Base-by-base conservation (phyloP, 2,797 vertebrate species). In the Octomys mimax region DNA sequence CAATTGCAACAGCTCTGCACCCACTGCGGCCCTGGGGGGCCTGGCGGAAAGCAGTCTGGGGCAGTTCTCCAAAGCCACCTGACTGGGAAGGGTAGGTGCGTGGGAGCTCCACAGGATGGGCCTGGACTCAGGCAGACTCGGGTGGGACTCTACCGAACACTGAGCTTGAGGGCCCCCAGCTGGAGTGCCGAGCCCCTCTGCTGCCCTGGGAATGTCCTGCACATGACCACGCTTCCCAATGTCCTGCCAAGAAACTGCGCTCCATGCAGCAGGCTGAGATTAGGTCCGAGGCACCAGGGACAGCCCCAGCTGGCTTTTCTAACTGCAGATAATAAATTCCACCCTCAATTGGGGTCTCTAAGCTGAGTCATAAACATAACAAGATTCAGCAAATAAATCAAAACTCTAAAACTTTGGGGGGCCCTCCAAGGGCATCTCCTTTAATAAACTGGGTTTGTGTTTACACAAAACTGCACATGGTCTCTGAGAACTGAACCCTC, bases 31-130 rank as follows among this genome's bases (percentile, higher is more conserved):
- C 80, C 2, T 54, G 0, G 75, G 89, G 52, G 61, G 82, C 6
- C 1, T 36, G 33, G 0, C 0, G 77, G 81, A 93, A 0, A 0
- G 70, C 31, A 28, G 12, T 24, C 77, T 2, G 62, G 61, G 42
- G 70, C 61, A 59, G 70, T 33, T 94, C 83, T 86, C 86, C 22
- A 70, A 94, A 98, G 89, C 24, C 42, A 96, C 86, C 91, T 92
- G 78, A 82, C 61, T 11, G 33, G 94, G 94, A 85, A 89, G 66
- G 0, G n/a, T 21, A 5, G 62, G n/a, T 6, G 26, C 19, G 6
- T 68, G 39, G 62, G 33, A 14, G 52, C 49, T 71, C 22, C 28
- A 9, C 57, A 6, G 54, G 52, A 70, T 1, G 9, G 57, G 18
- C 39, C 33, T 0, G 66, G 57, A 92, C 46, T 12, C 64, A 52